These are phyloP conservation scores for Athene noctua DNA, from an alignment of 2,113 vertebrate species.

Conservation along the genomic window DNA sequence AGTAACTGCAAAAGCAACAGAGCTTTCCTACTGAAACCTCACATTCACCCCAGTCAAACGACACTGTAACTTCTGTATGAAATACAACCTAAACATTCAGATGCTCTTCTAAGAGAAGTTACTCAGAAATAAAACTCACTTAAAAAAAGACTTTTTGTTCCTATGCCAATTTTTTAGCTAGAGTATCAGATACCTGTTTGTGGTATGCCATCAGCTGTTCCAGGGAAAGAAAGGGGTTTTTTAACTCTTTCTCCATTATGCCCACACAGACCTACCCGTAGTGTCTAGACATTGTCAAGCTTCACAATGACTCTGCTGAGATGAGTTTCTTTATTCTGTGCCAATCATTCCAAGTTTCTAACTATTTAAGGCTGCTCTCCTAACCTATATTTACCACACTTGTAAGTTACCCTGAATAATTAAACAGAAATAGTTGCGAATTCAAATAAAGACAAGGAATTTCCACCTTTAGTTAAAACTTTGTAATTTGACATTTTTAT, in stretches of 20 bases:
- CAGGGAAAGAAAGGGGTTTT: background rate
- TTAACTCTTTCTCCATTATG: background rate
- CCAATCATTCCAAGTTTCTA: background rate
- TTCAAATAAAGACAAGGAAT: background rate
- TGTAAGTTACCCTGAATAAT: background rate
- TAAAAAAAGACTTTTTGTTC: background rate
- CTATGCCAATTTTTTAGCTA: background rate
- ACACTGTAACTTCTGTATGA: background rate
- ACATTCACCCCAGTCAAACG: too few relatives aligned
- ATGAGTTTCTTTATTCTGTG: background rate
- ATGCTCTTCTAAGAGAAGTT: background rate
- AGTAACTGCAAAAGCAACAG: background rate
- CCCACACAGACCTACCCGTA: background rate
- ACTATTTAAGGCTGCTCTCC: background rate
- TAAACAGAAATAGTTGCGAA: background rate
- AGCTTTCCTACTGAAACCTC: background rate
- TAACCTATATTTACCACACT: background rate
- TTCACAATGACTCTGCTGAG: background rate
- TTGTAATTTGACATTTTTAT: background rate
- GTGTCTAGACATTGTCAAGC: background rate
- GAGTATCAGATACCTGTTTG: accelerated
- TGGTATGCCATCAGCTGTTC: background rate
- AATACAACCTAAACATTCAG: background rate
- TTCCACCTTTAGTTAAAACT: background rate
- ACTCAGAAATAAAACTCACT: background rate